Evolutionary conservation across 2,888 invertebrate genomes (phyloP), one percentile per base, ranked within the genome.

Genomic region (Dioctria linearis): DNA sequence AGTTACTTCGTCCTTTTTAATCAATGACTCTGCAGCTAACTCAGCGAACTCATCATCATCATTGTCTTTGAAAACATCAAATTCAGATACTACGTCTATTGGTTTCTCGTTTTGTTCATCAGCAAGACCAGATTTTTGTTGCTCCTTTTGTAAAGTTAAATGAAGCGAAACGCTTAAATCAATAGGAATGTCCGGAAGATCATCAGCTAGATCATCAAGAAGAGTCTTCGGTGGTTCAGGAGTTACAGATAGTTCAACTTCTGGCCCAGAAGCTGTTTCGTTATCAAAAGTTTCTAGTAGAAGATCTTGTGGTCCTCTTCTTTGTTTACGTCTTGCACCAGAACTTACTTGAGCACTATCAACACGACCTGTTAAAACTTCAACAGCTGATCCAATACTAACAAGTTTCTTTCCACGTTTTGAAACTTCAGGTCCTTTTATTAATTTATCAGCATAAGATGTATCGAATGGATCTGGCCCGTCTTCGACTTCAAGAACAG

Each of bases 381-480:
- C 95, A 84, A 96, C 96, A 8, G 96, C 96, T 80, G 95, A 92
- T 6, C 96, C 96, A 82, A 96, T 92, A 85, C 95, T 95, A 11
- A 96, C 93, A 37, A 94, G 91, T 86, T 95, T 95, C 86, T 95
- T 93, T 9, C 95, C 95, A 85, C 92, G 93, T 83, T 92, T 92
- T 83, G 91, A 91, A 81, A 92, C 91, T 84, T 94, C 94, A 75
- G 93, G 93, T 39, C 94, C 94, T 86, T 94, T 93, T 61, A 96
- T 94, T 67, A 96, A 92, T 84, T 94, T 94, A 84, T 96, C 96
- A 8, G 96, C 96, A 85, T 93, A 95, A 0, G 95, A 94, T 6
- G 97, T 97, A 86, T 97, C 97, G 86, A 97, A 97, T 0, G 96
- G 95, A 89, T 95, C 95, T 84, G 93, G 93, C 43, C 93, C 95